A percentile compares a stretch with the other conserved stretches of the same genome.
phyloP scores from a whole-genome alignment of 1,140 invertebrate genomes.

The Pseudomyrmex dendroicus region DNA sequence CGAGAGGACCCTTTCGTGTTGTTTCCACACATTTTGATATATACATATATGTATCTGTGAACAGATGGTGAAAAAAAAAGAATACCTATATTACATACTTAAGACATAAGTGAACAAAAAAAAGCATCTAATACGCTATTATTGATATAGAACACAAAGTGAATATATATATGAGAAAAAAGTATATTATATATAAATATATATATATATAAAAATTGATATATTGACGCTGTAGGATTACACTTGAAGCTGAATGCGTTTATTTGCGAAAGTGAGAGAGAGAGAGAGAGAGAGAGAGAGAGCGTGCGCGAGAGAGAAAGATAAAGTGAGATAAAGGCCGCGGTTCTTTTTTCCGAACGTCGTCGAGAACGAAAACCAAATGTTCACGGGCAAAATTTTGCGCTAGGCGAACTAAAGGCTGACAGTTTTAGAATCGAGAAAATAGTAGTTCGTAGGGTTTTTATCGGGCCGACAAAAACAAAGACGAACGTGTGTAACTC shows the following conservation, averaged over 20 bases:
- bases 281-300: slow-evolving; percentile 23
- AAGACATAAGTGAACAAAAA: slow-evolving; percentile 83
- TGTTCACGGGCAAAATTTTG: slow-evolving; percentile 67
- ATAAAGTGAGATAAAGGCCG: slow-evolving; percentile 33
- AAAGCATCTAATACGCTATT: slow-evolving; percentile 85
- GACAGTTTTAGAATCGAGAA: slow-evolving; percentile 67
- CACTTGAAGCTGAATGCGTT: slow-evolving; percentile 79
- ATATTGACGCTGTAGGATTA: slow-evolving; percentile 78
- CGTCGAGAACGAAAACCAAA: slow-evolving; percentile 68
- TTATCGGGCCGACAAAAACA: slow-evolving; percentile 64
- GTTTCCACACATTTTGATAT: slow-evolving; percentile 81
- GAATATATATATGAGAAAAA: slow-evolving; percentile 81
- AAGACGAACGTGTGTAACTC: slow-evolving; percentile 68
- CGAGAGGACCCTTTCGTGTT: slow-evolving; percentile 80
- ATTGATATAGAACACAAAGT: slow-evolving; percentile 84
- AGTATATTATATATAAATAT: slow-evolving; percentile 79
- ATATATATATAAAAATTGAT: slow-evolving; percentile 78
- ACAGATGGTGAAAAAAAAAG: slow-evolving; percentile 71
- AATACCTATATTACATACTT: slow-evolving; percentile 84
- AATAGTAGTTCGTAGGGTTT: slow-evolving; percentile 70
- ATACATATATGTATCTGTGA: slow-evolving; percentile 76
- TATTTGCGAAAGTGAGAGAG: slow-evolving; percentile 58
- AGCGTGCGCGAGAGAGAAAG: slow-evolving; percentile 3
- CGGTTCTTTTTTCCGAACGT: slow-evolving; percentile 68
- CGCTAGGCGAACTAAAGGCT: slow-evolving; percentile 63